phyloP scores from a whole-genome alignment of 2,113 vertebrate genomes.

The Alethe castanea region DNA sequence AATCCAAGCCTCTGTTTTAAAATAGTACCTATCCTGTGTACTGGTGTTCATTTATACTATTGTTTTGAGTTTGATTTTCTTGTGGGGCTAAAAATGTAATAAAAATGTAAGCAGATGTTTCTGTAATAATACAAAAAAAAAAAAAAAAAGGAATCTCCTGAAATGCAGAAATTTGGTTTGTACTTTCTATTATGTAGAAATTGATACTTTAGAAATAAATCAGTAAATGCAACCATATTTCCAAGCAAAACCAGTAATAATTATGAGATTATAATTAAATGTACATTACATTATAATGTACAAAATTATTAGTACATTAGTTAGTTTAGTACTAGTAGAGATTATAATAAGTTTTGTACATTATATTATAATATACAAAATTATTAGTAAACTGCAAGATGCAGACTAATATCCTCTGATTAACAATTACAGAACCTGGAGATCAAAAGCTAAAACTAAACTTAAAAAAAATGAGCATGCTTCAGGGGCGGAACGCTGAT shows the following conservation, averaged over 20 bases:
- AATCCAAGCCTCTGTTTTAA: background rate
- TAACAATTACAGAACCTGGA: background rate
- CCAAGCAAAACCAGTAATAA: background rate
- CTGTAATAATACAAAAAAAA: background rate
- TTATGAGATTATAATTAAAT: background rate
- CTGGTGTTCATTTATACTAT: background rate
- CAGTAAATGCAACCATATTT: background rate
- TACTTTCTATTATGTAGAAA: background rate
- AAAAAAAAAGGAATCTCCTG: background rate
- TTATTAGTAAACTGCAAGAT: background rate
- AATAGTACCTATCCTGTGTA: background rate
- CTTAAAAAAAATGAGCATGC: background rate
- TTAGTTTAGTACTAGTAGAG: background rate
- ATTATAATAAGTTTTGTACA: no score
- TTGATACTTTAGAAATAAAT: background rate
- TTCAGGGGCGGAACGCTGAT: background rate
- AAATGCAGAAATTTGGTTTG: background rate
- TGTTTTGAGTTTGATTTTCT: background rate
- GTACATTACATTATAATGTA: no score
- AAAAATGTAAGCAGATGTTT: background rate
- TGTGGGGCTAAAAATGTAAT: background rate
- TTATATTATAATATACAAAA: background rate
- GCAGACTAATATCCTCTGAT: background rate
- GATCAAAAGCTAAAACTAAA: background rate
- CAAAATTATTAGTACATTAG: background rate